Conservation (phyloP, 1,140 invertebrate genomes). For the Temnothorax curvispinosus region DNA sequence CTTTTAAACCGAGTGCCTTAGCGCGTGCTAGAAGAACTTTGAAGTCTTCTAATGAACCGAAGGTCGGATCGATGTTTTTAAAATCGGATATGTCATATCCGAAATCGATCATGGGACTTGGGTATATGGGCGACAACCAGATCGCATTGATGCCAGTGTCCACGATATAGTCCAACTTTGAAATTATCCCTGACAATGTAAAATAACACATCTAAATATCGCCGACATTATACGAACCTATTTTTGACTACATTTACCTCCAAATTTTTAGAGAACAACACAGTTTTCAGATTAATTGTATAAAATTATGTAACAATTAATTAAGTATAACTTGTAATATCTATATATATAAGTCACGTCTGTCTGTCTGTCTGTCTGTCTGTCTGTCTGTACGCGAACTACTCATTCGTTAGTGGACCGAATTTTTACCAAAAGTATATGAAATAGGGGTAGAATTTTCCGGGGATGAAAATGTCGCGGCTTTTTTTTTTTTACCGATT, state of each 20-base stretch:
- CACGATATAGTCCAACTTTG: slow-evolving; percentile 81
- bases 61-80: slow-evolving; percentile 86
- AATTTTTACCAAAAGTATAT: too few relatives aligned
- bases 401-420: too few relatives aligned
- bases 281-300: not conserved
- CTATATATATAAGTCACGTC: too few relatives aligned
- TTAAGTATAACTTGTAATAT: not conserved
- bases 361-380: too few relatives aligned
- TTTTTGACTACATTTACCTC: not conserved
- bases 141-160: slow-evolving; percentile 84
- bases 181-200: slow-evolving; percentile 70
- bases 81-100: slow-evolving; percentile 88
- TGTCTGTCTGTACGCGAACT: too few relatives aligned
- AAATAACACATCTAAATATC: not conserved
- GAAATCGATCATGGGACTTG: slow-evolving; percentile 88
- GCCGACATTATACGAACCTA: not conserved
- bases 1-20: slow-evolving; percentile 79
- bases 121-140: slow-evolving; percentile 88
- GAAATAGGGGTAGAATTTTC: too few relatives aligned
- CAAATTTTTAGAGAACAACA: not conserved
- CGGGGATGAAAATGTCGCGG: too few relatives aligned
- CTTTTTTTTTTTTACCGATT: too few relatives aligned
- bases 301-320: not conserved
- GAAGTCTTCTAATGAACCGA: slow-evolving; percentile 88
- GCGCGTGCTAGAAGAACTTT: slow-evolving; percentile 85